These are phyloP conservation scores for Julus scandinavius DNA, from an alignment of 2,888 invertebrate species.

Conservation along the genomic window DNA sequence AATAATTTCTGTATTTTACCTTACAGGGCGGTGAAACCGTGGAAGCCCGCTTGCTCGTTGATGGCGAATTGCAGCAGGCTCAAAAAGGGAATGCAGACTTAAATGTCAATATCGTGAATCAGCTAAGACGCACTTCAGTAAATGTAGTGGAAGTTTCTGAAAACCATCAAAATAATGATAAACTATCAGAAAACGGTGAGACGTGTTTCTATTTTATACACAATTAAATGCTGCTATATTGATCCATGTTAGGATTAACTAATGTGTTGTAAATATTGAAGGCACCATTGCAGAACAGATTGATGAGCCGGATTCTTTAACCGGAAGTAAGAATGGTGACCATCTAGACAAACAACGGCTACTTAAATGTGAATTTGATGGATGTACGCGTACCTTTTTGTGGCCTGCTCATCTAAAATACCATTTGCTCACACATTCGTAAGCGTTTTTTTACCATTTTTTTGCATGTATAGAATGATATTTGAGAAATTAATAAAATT, in stretches of 20 bases:
- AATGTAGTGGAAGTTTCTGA: background rate
- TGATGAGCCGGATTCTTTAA: background rate
- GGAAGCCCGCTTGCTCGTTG: background rate
- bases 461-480: background rate
- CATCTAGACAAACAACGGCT: background rate
- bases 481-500: background rate
- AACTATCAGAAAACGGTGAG: background rate
- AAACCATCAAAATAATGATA: background rate
- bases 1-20: background rate
- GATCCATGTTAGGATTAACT: background rate
- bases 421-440: slow-evolving; percentile 64
- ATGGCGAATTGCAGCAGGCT: background rate
- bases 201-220: background rate
- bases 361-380: slow-evolving; percentile 58
- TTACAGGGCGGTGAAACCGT: background rate
- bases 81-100: background rate
- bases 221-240: background rate
- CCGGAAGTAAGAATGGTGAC: background rate
- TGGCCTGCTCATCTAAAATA: slow-evolving; percentile 64
- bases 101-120: background rate
- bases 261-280: background rate
- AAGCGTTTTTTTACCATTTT: slow-evolving; percentile 56
- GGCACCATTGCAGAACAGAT: background rate
- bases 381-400: slow-evolving; percentile 62
- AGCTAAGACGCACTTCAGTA: background rate